Percentiles rank a stretch among this genome's conserved stretches.
phyloP scores from a whole-genome alignment of 2,113 vertebrate genomes.

The Seriola aureovittata region DNA sequence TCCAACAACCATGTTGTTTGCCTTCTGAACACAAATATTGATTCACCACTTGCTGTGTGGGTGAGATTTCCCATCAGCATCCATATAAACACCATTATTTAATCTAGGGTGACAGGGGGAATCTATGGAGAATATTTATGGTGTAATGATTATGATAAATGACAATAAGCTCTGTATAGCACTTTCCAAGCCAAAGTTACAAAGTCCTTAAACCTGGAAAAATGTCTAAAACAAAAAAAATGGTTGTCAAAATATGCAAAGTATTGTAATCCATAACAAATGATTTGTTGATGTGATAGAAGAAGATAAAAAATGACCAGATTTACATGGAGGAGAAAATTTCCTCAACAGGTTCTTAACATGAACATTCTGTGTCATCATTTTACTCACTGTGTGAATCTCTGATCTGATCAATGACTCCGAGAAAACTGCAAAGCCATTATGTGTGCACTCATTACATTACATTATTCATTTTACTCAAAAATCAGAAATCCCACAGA shows the following conservation, averaged over 20 bases:
- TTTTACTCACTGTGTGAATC: too few species aligned
- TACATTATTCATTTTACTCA: too few species aligned
- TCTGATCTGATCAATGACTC: too few species aligned
- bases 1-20: slow-evolving; percentile 24
- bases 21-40: slow-evolving; percentile 51
- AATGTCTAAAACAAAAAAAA: neutral
- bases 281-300: too few species aligned
- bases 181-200: neutral
- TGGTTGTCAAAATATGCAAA: neutral
- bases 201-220: neutral
- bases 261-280: neutral
- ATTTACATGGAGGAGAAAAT: too few species aligned
- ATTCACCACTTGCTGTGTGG: slow-evolving; percentile 15
- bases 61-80: slow-evolving; percentile 52
- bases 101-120: neutral
- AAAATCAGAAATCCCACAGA: too few species aligned
- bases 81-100: slow-evolving; percentile 41
- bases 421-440: too few species aligned
- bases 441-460: too few species aligned
- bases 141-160: slow-evolving; percentile 5
- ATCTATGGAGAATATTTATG: slow-evolving; percentile 2
- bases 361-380: too few species aligned
- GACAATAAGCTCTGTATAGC: neutral
- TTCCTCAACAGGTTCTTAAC: too few species aligned
- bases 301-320: too few species aligned